Percentiles rank a stretch among this genome's conserved stretches.
These are phyloP conservation scores for Branchipolynoe longqiensis DNA, from an alignment of 2,888 invertebrate genomes.

Conservation along the genomic window DNA sequence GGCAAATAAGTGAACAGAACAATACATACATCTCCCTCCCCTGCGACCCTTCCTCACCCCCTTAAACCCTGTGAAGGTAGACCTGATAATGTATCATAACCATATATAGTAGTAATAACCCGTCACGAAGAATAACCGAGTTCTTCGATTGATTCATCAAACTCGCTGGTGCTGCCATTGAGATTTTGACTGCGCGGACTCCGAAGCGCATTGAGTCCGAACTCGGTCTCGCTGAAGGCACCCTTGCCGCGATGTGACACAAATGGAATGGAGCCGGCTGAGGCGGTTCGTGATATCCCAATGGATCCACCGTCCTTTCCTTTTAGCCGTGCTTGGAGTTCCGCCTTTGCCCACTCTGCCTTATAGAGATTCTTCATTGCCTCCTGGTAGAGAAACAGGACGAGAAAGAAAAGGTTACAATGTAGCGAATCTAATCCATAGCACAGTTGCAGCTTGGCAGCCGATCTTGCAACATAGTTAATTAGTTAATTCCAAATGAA, in stretches of 20 bases:
- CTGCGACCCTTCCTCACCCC: too few relatives aligned
- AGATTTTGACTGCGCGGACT: not conserved
- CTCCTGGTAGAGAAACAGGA: slow-evolving; percentile 12
- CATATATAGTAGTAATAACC: too few relatives aligned
- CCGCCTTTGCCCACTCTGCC: slow-evolving; percentile 45
- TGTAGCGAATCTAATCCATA: too few relatives aligned
- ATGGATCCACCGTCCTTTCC: not conserved
- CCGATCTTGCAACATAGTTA: too few relatives aligned
- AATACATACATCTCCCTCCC: too few relatives aligned
- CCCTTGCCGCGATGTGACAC: slow-evolving; percentile 52
- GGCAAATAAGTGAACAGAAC: too few relatives aligned
- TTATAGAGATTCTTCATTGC: slow-evolving; percentile 48
- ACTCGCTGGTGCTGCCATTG: slow-evolving; percentile 28
- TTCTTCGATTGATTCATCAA: slow-evolving; percentile 21
- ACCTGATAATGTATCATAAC: too few relatives aligned
- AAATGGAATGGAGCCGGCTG: slow-evolving; percentile 18
- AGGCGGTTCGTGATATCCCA: not conserved
- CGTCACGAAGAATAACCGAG: not conserved
- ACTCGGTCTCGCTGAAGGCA: slow-evolving; percentile 33
- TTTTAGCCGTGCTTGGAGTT: not conserved
- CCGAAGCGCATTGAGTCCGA: slow-evolving; percentile 30
- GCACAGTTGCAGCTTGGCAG: too few relatives aligned
- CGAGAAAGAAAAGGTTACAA: too few relatives aligned
- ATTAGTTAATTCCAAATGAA: too few relatives aligned
- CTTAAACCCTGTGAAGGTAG: too few relatives aligned